phyloP scores from a whole-genome alignment of 37 sponge, comb jelly and placozoan species.

The Petrosia ficiformis region DNA sequence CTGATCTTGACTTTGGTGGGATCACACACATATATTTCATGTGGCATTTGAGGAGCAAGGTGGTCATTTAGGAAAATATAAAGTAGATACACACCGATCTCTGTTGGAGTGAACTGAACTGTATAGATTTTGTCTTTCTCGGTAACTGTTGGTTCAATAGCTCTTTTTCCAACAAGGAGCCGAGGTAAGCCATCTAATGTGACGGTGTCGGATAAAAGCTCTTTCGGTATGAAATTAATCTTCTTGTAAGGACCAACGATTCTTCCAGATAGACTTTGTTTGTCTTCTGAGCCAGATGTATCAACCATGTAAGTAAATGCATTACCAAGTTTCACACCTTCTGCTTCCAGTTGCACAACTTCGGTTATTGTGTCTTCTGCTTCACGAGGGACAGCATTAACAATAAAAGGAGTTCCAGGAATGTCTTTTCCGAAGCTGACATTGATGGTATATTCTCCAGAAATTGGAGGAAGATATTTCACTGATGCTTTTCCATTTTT shows the following conservation, averaged over 20 bases:
- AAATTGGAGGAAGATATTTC: constrained; percentile 44
- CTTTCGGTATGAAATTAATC: not conserved
- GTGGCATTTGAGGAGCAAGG: constrained; percentile 62
- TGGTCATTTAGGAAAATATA: constrained; percentile 59
- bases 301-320: constrained; percentile 57
- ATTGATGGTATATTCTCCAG: constrained; percentile 60
- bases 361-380: constrained; percentile 56
- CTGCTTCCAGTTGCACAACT: constrained; percentile 58
- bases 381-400: constrained; percentile 51
- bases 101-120: constrained; percentile 74
- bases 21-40: constrained; percentile 66
- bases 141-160: constrained; percentile 36
- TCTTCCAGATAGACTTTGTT: not conserved
- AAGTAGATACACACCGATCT: constrained; percentile 75
- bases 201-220: not conserved
- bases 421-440: constrained; percentile 61
- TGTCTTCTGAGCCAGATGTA: constrained; percentile 15
- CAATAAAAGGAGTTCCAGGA: constrained; percentile 63
- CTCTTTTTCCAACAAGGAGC: not conserved
- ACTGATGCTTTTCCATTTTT: constrained; percentile 34
- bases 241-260: not conserved
- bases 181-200: not conserved
- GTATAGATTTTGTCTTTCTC: constrained; percentile 59
- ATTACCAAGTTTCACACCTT: constrained; percentile 54
- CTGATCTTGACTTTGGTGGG: constrained; percentile 60